Evolutionary conservation across 1,140 invertebrate species (phyloP).

Genomic region (Melanaphis sacchari): DNA sequence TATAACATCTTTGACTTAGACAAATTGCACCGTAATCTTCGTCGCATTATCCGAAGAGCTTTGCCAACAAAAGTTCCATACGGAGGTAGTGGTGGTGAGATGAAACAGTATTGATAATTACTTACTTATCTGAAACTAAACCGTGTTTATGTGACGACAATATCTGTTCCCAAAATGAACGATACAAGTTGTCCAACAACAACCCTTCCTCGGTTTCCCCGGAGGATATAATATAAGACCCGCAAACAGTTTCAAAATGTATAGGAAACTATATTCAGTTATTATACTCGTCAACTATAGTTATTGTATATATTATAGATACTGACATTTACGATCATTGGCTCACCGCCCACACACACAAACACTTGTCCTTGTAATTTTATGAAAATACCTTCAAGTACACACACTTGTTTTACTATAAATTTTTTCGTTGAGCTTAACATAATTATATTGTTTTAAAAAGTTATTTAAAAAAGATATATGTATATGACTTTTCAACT

Average conservation of each 20-base stretch:
- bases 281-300: neutral
- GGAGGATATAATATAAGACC: neutral
- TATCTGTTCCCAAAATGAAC: constrained; percentile 30
- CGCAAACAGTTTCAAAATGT: neutral
- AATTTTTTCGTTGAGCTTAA: neutral
- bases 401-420: neutral
- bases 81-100: neutral
- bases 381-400: neutral
- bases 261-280: neutral
- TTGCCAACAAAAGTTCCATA: constrained; percentile 10
- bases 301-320: neutral
- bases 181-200: constrained; percentile 15
- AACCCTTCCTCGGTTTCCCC: constrained; percentile 1
- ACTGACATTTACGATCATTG: neutral
- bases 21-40: constrained; percentile 38
- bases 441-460: neutral
- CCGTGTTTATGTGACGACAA: constrained; percentile 24
- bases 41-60: constrained; percentile 35
- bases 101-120: constrained; percentile 26
- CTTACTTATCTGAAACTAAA: constrained; percentile 38
- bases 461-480: too few relatives aligned
- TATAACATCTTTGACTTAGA: constrained; percentile 35
- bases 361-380: neutral
- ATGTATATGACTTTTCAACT: neutral
- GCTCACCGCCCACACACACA: neutral